Evolutionary conservation across 2,113 vertebrate species (phyloP).

Genomic region (Lepidothrix coronata): DNA sequence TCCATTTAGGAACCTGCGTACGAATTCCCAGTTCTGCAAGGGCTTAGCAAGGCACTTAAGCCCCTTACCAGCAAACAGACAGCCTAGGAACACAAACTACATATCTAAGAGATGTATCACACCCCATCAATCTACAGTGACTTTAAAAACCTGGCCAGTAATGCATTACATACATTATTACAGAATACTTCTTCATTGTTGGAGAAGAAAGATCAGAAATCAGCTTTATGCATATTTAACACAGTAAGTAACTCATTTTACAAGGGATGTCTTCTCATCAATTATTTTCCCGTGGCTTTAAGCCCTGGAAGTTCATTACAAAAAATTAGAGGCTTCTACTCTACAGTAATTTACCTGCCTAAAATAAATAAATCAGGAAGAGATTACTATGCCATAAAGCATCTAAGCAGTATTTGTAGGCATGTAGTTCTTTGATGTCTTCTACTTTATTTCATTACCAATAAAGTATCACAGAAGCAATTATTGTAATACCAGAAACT

Average conservation of each 20-base stretch:
- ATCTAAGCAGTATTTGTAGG: background rate
- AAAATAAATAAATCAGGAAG: constrained; percentile 23
- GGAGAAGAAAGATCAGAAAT: background rate
- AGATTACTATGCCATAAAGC: background rate
- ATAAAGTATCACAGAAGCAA: background rate
- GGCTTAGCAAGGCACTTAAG: background rate
- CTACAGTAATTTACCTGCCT: background rate
- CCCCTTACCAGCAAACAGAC: background rate
- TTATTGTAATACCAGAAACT: background rate
- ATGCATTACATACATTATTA: background rate
- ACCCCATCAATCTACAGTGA: accelerated
- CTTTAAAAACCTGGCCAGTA: background rate
- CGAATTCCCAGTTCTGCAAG: background rate
- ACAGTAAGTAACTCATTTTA: background rate
- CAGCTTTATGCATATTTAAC: background rate
- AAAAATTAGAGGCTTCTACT: background rate
- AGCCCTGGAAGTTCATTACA: background rate
- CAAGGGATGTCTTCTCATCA: background rate
- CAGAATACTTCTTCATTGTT: background rate
- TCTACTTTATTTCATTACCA: background rate
- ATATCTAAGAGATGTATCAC: background rate
- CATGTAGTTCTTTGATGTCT: background rate
- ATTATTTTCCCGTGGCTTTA: background rate
- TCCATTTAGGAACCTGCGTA: background rate
- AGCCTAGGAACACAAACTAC: background rate